Percentiles rank a stretch among this genome's conserved stretches.
These are phyloP conservation scores for Limonius californicus DNA, from an alignment of 1,140 invertebrate genomes.

Conservation along the genomic window DNA sequence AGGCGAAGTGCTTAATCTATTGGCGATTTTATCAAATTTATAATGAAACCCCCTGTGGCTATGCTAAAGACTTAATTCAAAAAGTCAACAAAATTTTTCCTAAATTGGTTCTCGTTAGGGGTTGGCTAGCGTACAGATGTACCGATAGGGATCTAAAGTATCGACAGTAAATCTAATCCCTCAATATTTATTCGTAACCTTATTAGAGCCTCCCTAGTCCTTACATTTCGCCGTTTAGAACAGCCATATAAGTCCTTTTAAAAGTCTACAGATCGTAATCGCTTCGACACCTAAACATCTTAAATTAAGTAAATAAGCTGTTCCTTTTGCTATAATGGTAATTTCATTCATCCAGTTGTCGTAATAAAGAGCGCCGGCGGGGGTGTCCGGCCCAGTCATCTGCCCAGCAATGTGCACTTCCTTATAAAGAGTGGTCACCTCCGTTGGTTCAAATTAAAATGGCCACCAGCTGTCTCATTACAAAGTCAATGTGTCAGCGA, in stretches of 20 bases:
- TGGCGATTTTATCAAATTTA: no score
- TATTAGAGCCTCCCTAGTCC: neutral
- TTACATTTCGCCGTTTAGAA: neutral
- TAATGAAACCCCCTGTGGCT: no score
- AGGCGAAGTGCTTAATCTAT: no score
- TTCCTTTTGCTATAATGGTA: neutral
- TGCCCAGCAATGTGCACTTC: constrained; percentile 37
- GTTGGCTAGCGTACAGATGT: neutral
- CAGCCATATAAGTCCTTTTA: neutral
- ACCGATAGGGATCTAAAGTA: neutral
- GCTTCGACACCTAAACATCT: constrained; percentile 1
- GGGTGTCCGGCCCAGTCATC: constrained; percentile 34
- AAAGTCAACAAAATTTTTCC: no score
- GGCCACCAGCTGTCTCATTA: constrained; percentile 36
- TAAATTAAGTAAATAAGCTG: neutral
- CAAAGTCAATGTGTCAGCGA: constrained; percentile 35
- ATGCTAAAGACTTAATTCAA: no score
- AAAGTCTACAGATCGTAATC: neutral
- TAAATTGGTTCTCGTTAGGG: no score
- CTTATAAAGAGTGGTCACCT: constrained; percentile 34
- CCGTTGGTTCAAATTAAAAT: constrained; percentile 31
- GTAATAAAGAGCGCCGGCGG: constrained; percentile 27
- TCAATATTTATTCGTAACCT: neutral
- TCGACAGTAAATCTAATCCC: neutral
- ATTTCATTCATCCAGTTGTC: constrained; percentile 4